Percentiles rank a stretch among this genome's conserved stretches.
These are phyloP conservation scores for Hyles lineata DNA, from an alignment of 2,888 invertebrate genomes.

Conservation along the genomic window DNA sequence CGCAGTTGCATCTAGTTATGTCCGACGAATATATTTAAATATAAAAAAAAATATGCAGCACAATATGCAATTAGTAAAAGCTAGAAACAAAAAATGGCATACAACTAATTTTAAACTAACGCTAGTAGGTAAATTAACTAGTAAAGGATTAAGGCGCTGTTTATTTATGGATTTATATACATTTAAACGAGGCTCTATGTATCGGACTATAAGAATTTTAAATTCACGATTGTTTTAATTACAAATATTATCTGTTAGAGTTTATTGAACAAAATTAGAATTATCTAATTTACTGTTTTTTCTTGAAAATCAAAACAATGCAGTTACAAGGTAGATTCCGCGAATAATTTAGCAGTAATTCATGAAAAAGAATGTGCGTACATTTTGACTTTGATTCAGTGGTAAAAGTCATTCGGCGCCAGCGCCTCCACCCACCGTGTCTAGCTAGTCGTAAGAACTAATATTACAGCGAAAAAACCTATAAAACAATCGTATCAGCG, in stretches of 20 bases:
- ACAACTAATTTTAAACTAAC: too few relatives aligned
- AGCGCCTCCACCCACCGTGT: neutral
- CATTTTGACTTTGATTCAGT: conserved; percentile 1
- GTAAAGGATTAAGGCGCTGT: too few relatives aligned
- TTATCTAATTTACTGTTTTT: neutral
- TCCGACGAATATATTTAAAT: neutral
- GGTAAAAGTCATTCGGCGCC: neutral
- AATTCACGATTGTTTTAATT: too few relatives aligned
- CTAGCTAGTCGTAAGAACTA: neutral
- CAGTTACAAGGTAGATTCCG: neutral
- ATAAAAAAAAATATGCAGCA: neutral
- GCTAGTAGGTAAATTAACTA: too few relatives aligned
- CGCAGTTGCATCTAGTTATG: conserved; percentile 4
- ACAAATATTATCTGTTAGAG: neutral
- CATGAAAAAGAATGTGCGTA: neutral
- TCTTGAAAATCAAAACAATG: neutral
- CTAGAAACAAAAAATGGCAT: too few relatives aligned
- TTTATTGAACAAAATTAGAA: neutral
- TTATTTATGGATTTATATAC: too few relatives aligned
- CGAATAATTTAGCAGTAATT: neutral
- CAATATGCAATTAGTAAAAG: too few relatives aligned
- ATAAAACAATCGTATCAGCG: neutral
- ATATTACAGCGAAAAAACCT: neutral
- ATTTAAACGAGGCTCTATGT: too few relatives aligned
- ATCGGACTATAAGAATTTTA: too few relatives aligned